Evolutionary conservation across 2,888 invertebrate genomes (phyloP).

Genomic region (Synergus laeviventris): DNA sequence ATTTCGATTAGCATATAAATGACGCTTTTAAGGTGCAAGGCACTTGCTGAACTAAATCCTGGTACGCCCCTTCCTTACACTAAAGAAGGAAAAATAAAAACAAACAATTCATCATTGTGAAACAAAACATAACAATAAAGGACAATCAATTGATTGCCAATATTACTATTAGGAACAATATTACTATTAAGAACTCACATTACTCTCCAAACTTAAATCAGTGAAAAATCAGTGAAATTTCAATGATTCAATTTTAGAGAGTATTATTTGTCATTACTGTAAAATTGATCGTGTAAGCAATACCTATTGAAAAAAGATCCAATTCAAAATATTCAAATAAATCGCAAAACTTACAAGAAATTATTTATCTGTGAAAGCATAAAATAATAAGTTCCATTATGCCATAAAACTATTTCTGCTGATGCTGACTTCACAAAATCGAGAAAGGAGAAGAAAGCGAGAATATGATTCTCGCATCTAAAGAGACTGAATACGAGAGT

Average conservation of each 20-base stretch:
- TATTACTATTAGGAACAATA: too few species aligned
- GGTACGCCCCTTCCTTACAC: not conserved
- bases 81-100: not conserved
- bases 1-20: slow-evolving; percentile 65
- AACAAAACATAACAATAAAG: not conserved
- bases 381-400: not conserved
- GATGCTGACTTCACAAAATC: not conserved
- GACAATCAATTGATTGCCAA: not conserved
- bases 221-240: too few species aligned
- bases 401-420: not conserved
- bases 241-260: too few species aligned
- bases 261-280: too few species aligned
- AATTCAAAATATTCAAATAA: not conserved
- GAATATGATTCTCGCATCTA: not conserved
- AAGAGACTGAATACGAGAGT: not conserved
- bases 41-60: not conserved
- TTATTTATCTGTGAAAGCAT: not conserved
- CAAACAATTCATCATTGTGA: not conserved
- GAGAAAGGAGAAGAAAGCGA: not conserved
- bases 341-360: not conserved
- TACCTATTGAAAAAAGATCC: not conserved
- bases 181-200: too few species aligned
- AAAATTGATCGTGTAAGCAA: too few species aligned
- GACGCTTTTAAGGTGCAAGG: slow-evolving; percentile 47
- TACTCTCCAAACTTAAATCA: too few species aligned